Conservation (phyloP, 2,113 vertebrate species). For the Tamias sibiricus region DNA sequence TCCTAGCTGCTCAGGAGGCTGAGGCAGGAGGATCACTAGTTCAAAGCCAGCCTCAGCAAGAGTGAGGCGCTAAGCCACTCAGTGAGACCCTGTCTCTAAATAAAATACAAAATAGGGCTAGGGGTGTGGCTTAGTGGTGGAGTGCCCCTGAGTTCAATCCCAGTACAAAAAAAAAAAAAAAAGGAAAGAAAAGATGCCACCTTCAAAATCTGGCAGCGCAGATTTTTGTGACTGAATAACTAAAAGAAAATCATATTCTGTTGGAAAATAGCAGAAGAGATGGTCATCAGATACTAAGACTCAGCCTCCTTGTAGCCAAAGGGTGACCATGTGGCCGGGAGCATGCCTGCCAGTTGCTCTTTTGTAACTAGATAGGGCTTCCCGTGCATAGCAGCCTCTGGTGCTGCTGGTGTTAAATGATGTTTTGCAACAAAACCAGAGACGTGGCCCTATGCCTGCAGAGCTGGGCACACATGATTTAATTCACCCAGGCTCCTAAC, state of each 20-base stretch:
- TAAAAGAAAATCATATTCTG: neutral
- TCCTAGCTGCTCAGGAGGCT: too few relatives aligned
- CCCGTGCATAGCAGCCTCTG: neutral
- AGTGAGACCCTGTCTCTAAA: too few relatives aligned
- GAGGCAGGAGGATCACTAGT: too few relatives aligned
- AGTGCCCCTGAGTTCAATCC: too few relatives aligned
- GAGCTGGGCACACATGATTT: neutral
- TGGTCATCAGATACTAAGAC: neutral
- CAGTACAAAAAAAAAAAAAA: too few relatives aligned
- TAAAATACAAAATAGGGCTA: too few relatives aligned
- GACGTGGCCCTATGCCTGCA: accelerated
- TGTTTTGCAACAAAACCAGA: neutral
- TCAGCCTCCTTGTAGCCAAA: neutral
- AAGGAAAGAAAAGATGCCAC: neutral
- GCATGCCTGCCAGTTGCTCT: neutral
- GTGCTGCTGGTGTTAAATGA: neutral
- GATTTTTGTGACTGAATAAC: neutral
- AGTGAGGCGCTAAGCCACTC: too few relatives aligned
- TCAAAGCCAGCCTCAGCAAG: too few relatives aligned
- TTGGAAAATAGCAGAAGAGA: neutral
- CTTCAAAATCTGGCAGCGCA: neutral
- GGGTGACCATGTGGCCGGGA: neutral
- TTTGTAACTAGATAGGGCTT: neutral
- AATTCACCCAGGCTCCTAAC: neutral
- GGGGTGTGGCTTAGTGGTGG: too few relatives aligned